Percentiles rank a stretch among this genome's conserved stretches.
Evolutionary conservation across 2,888 invertebrate genomes (phyloP).

Genomic region (Augiades crinisus): DNA sequence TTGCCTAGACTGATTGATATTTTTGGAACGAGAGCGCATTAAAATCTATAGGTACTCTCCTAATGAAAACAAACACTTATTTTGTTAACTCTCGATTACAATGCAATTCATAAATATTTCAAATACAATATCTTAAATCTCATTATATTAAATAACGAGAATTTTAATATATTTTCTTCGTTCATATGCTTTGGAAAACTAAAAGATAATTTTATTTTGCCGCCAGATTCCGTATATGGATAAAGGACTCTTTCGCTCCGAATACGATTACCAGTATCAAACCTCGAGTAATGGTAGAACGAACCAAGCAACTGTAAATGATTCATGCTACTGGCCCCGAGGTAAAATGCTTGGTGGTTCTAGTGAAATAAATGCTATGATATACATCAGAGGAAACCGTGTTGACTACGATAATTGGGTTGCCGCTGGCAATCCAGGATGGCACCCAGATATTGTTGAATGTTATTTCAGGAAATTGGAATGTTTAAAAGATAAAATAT

Average conservation of each 20-base stretch:
- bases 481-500: conserved; percentile 39
- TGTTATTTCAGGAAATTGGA: conserved; percentile 56
- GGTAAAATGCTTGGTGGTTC: conserved; percentile 82
- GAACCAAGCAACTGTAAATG: conserved; percentile 81
- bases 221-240: conserved; percentile 29
- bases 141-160: too few relatives aligned
- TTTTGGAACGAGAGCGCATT: too few relatives aligned
- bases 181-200: too few relatives aligned
- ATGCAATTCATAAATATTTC: too few relatives aligned
- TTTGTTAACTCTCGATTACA: too few relatives aligned
- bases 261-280: conserved; percentile 85
- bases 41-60: too few relatives aligned
- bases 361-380: conserved; percentile 77
- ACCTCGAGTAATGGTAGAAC: conserved; percentile 85
- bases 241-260: conserved; percentile 44
- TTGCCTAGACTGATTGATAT: too few relatives aligned
- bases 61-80: too few relatives aligned
- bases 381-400: conserved; percentile 70
- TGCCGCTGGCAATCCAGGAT: conserved; percentile 63
- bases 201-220: too few relatives aligned
- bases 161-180: too few relatives aligned
- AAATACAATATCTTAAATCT: too few relatives aligned
- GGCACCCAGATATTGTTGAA: conserved; percentile 59
- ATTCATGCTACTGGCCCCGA: conserved; percentile 66
- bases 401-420: conserved; percentile 73